Evolutionary conservation across 1,140 invertebrate genomes (phyloP).

Genomic region (Gonioctena quinquepunctata): DNA sequence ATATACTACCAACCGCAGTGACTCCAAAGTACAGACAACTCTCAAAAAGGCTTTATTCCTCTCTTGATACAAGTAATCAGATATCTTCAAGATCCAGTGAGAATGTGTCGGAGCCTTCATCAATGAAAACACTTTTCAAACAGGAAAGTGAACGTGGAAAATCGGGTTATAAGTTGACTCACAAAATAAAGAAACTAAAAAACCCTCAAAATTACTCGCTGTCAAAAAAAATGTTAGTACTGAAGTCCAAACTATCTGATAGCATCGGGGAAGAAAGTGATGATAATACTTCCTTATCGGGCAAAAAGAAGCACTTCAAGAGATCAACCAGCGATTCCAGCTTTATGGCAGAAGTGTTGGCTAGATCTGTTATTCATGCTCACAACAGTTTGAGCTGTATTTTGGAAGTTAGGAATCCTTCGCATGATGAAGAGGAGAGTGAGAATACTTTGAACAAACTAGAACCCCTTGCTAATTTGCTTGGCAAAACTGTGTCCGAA

Average conservation of each 20-base stretch:
- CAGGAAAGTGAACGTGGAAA: constrained; percentile 63
- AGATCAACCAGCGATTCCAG: constrained; percentile 62
- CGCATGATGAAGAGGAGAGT: constrained; percentile 36
- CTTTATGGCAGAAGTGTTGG: constrained; percentile 66
- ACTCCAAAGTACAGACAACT: constrained; percentile 25
- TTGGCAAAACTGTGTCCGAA: constrained; percentile 28
- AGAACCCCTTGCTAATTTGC: constrained; percentile 25
- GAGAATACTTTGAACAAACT: constrained; percentile 25
- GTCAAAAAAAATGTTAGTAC: constrained; percentile 57
- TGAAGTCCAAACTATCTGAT: constrained; percentile 56
- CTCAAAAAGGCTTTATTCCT: constrained; percentile 25
- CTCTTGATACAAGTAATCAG: constrained; percentile 16
- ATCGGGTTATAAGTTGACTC: constrained; percentile 57
- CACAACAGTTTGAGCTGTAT: constrained; percentile 62
- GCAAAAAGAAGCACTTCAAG: constrained; percentile 57
- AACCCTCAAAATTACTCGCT: constrained; percentile 59
- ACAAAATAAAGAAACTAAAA: constrained; percentile 61
- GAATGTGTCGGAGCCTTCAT: constrained; percentile 44
- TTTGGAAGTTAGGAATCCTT: constrained; percentile 34
- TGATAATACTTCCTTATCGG: constrained; percentile 27
- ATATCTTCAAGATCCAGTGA: constrained; percentile 29
- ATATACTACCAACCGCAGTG: constrained; percentile 8
- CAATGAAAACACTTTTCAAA: constrained; percentile 57
- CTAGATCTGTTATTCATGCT: constrained; percentile 64
- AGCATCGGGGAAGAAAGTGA: constrained; percentile 52